Evolutionary conservation across 2,797 vertebrate genomes (phyloP), one percentile per base, ranked within the genome.

Genomic region (Hydrocynus forskahlii): DNA sequence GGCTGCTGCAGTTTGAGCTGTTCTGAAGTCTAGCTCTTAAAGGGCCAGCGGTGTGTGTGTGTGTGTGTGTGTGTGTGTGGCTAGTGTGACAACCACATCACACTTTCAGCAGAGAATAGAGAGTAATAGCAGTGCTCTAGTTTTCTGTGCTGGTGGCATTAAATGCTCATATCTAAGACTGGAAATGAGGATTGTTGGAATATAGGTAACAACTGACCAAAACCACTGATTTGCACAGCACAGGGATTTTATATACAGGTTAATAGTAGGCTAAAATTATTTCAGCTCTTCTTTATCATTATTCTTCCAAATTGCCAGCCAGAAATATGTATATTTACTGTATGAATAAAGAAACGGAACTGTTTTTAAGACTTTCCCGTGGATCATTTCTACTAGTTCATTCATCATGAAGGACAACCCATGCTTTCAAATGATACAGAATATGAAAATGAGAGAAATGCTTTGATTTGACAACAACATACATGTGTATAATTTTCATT

Each of bases 61-160:
- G 25, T 64, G 62, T 64, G 62, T 29, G 62, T 29, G 29, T 29
- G 62, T 83, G 74, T 21, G n/a, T 43, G 66, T 68, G 8, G 74
- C 71, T 76, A 76, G 54, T 67, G 25, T 21, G 6, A 50, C 13
- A 23, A 74, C 70, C 55, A 73, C 73, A 57, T 23, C 62, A 75
- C 67, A 21, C 68, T 54, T 73, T 77, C 68, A 80, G 29, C 55
- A 74, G 19, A 74, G 35, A 45, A 52, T 45, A 80, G 67, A 77
- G 16, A 60, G 38, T 19, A 45, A 48, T 23, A 17, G 35, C 0
- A 60, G 59, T 5, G 76, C 50, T 54, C 67, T 60, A 40, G 67
- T 38, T 67, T 80, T n/a, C 52, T 52, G n/a, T 77, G 43, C 45
- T 69, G 35, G 38, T 48, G 7, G 40, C n/a, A 59, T 13, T 35